phyloP scores from a whole-genome alignment of 1,140 invertebrate species.

The Lethocerus indicus region DNA sequence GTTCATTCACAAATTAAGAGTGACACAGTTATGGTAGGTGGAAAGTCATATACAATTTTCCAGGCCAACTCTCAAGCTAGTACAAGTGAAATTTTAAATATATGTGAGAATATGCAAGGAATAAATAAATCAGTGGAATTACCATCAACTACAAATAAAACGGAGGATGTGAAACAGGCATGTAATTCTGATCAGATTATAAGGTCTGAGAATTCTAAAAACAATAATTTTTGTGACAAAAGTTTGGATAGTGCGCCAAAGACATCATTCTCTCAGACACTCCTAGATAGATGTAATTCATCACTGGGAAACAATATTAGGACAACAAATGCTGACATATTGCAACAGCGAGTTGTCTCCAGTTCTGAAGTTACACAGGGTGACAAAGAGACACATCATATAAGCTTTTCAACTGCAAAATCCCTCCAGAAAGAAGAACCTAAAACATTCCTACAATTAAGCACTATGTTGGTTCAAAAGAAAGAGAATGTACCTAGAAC shows the following conservation, averaged over 20 bases:
- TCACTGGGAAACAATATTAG: no score
- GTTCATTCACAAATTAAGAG: constrained; percentile 7
- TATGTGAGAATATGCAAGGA: constrained; percentile 1
- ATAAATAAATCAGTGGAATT: no score
- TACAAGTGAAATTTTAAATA: constrained; percentile 5
- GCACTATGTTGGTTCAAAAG: constrained; percentile 16
- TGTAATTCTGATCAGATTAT: no score
- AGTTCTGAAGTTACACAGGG: constrained; percentile 8
- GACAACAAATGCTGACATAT: no score
- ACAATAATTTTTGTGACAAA: no score
- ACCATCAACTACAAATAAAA: no score
- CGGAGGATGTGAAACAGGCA: no score
- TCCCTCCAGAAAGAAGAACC: constrained; percentile 13
- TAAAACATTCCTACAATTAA: constrained; percentile 17
- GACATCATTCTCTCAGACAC: no score
- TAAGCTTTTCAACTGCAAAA: constrained; percentile 7
- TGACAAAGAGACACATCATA: constrained; percentile 13
- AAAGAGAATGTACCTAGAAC: constrained; percentile 8
- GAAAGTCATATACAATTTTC: constrained; percentile 9
- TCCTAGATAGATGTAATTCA: no score
- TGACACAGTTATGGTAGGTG: constrained; percentile 7
- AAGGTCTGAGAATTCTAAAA: no score
- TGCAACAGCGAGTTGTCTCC: constrained; percentile 15
- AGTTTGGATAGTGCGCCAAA: no score
- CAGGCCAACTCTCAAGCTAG: constrained; percentile 5